Percentiles rank a stretch among this genome's conserved stretches.
phyloP scores from a whole-genome alignment of 2,888 invertebrate genomes.

The Callyntrura guangdongensis region DNA sequence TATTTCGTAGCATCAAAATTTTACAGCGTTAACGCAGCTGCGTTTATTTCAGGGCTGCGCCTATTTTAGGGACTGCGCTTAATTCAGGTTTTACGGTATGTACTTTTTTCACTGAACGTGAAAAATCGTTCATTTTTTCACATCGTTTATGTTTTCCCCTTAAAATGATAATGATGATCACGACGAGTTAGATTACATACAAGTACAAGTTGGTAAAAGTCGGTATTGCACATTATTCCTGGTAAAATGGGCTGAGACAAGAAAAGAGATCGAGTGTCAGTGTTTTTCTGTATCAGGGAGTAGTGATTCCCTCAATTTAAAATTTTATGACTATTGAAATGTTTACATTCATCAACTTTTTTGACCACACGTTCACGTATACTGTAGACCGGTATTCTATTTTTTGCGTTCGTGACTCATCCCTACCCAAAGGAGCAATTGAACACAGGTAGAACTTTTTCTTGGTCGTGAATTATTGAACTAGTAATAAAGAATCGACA shows the following conservation, averaged over 20 bases:
- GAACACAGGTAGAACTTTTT: neutral
- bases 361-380: too few species aligned
- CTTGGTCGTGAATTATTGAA: neutral
- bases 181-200: neutral
- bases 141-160: neutral
- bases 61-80: too few species aligned
- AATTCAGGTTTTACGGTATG: too few species aligned
- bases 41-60: too few species aligned
- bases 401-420: neutral
- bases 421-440: neutral
- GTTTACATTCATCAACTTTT: too few species aligned
- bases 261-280: neutral
- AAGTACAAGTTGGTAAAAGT: neutral
- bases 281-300: too few species aligned
- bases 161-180: neutral
- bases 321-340: too few species aligned
- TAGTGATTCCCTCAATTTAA: too few species aligned
- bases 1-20: too few species aligned
- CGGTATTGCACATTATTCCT: too few species aligned
- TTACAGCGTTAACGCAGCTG: too few species aligned
- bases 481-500: neutral
- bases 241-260: neutral
- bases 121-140: slow-evolving; percentile 11
- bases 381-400: too few species aligned
- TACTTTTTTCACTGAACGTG: neutral